These are phyloP conservation scores for Mesoligia furuncula DNA, from an alignment of 2,888 invertebrate genomes.

Conservation along the genomic window DNA sequence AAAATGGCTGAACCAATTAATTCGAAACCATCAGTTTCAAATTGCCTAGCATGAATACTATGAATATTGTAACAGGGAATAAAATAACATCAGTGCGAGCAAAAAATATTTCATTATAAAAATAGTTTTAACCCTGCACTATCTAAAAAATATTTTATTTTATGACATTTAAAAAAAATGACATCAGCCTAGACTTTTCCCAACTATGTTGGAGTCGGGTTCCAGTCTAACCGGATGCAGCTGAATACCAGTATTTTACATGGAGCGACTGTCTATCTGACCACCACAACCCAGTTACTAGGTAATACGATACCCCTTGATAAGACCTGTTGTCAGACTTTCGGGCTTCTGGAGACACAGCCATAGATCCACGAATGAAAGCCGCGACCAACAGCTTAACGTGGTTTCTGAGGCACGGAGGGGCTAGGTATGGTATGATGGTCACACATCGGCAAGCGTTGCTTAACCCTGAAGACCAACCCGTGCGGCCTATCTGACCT, in stretches of 20 bases:
- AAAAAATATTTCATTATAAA: slow-evolving; percentile 13
- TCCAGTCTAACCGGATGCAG: not conserved
- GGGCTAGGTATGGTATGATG: too few relatives aligned
- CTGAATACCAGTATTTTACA: not conserved
- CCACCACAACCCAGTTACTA: not conserved
- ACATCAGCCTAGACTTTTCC: too few relatives aligned
- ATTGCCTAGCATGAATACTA: slow-evolving; percentile 7
- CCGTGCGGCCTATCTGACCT: too few relatives aligned
- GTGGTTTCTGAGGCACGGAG: not conserved
- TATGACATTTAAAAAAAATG: too few relatives aligned
- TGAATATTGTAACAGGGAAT: slow-evolving; percentile 28
- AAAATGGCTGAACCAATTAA: slow-evolving; percentile 22
- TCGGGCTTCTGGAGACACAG: not conserved
- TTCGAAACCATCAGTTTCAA: slow-evolving; percentile 22
- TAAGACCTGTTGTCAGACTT: not conserved
- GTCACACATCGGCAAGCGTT: too few relatives aligned
- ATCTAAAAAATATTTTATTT: not conserved
- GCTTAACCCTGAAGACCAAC: too few relatives aligned
- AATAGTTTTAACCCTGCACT: not conserved
- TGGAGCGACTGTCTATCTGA: not conserved
- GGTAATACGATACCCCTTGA: not conserved
- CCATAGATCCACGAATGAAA: not conserved
- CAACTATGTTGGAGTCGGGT: not conserved
- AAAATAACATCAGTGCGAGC: slow-evolving; percentile 10
- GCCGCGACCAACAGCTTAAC: not conserved